phyloP scores from a whole-genome alignment of 2,888 invertebrate species.

The Xestia sexstrigata region DNA sequence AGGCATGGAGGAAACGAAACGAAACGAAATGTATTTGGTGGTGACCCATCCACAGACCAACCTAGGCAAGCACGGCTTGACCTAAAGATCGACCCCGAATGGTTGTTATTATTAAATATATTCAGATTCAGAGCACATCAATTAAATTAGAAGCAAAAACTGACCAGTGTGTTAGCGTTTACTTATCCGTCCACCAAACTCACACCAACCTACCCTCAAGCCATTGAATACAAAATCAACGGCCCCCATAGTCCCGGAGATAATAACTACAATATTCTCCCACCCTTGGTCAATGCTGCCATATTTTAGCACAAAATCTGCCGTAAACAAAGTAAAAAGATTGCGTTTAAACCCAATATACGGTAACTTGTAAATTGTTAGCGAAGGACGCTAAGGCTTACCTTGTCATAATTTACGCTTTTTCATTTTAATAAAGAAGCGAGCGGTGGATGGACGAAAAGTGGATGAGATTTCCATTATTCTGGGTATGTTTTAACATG shows the following conservation, averaged over 20 bases:
- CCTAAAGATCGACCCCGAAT: no score
- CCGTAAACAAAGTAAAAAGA: slow-evolving; percentile 55
- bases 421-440: slow-evolving; percentile 62
- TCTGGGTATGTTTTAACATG: slow-evolving; percentile 14
- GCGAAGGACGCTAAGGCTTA: slow-evolving; percentile 46
- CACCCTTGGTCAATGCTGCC: slow-evolving; percentile 13
- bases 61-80: no score
- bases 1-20: no score
- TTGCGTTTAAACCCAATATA: slow-evolving; percentile 59
- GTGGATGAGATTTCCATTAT: slow-evolving; percentile 47
- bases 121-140: no score
- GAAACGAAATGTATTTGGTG: no score
- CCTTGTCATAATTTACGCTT: slow-evolving; percentile 61
- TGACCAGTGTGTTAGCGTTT: background rate
- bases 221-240: slow-evolving; percentile 31
- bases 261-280: slow-evolving; percentile 41
- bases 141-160: background rate
- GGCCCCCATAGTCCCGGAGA: slow-evolving; percentile 1
- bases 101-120: no score
- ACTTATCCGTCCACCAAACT: background rate
- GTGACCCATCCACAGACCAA: no score
- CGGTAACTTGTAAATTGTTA: slow-evolving; percentile 60
- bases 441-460: slow-evolving; percentile 37
- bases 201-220: background rate
- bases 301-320: slow-evolving; percentile 40